Evolutionary conservation across 1,140 invertebrate species (phyloP).

Genomic region (Drosophila lowei): DNA sequence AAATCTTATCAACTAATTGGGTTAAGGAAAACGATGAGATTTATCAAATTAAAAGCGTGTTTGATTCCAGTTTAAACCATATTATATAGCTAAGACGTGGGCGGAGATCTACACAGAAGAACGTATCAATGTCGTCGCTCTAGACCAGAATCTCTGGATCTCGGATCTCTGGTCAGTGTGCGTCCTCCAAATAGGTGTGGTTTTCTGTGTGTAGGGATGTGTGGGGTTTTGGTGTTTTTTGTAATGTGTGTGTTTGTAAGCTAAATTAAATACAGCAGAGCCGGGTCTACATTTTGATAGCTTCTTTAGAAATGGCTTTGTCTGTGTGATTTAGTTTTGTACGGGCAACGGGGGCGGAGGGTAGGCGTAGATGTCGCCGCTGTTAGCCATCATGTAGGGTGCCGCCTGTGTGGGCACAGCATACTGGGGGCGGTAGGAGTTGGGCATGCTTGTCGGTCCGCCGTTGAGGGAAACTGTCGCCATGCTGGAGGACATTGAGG

Average conservation of each 20-base stretch:
- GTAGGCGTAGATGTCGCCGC: constrained; percentile 65
- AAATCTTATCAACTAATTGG: constrained; percentile 55
- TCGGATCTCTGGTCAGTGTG: constrained; percentile 12
- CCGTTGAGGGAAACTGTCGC: constrained; percentile 69
- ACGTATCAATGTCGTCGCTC: constrained; percentile 29
- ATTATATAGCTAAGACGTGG: constrained; percentile 72
- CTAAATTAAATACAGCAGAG: constrained; percentile 66
- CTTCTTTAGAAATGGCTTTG: constrained; percentile 50
- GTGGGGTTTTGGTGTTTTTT: constrained; percentile 18
- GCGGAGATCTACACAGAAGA: constrained; percentile 71
- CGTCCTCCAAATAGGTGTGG: constrained; percentile 3
- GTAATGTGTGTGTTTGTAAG: constrained; percentile 15
- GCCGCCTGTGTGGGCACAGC: constrained; percentile 66
- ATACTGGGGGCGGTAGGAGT: constrained; percentile 52
- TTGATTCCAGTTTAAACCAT: constrained; percentile 79
- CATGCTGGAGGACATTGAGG: constrained; percentile 69
- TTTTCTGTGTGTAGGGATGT: constrained; percentile 26
- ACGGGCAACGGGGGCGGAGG: constrained; percentile 80
- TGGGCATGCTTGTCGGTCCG: constrained; percentile 37
- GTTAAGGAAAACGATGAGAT: constrained; percentile 30
- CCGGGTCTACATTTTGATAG: constrained; percentile 53
- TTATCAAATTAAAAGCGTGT: constrained; percentile 72
- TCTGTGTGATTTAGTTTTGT: constrained; percentile 69
- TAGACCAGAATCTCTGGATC: constrained; percentile 27
- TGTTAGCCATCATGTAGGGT: constrained; percentile 67